phyloP scores from a whole-genome alignment of 2,888 invertebrate genomes.

The Gastracanthus pulcherrimus region DNA sequence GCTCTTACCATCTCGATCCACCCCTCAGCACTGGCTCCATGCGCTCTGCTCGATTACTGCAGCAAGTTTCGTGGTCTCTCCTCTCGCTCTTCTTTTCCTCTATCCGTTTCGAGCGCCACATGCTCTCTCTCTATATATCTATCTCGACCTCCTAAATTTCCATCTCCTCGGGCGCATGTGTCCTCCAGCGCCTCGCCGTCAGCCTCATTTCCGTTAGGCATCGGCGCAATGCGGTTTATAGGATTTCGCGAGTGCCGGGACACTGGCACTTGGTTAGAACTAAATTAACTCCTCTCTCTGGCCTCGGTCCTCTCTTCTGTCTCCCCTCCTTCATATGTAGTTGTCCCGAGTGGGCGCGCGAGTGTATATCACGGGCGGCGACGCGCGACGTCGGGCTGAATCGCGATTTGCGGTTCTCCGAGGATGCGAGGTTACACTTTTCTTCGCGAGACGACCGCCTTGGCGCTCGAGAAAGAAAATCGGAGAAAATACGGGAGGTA shows the following conservation, averaged over 20 bases:
- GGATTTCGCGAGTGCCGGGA: conserved; percentile 41
- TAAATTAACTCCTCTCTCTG: conserved; percentile 36
- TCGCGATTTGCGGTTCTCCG: neutral
- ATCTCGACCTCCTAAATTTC: neutral
- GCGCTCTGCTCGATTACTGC: too few relatives aligned
- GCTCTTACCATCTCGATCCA: too few relatives aligned
- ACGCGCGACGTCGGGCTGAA: neutral
- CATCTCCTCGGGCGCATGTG: neutral
- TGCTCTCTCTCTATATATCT: too few relatives aligned
- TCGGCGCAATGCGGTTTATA: conserved; percentile 41
- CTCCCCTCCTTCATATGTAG: neutral
- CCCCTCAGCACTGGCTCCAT: too few relatives aligned
- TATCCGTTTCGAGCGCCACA: too few relatives aligned
- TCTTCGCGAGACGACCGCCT: too few relatives aligned
- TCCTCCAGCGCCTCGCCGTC: neutral
- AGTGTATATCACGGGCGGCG: neutral
- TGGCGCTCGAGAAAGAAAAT: neutral
- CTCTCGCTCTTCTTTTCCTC: too few relatives aligned
- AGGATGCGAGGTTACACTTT: neutral
- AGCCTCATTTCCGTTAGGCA: conserved; percentile 22
- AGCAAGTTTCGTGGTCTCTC: too few relatives aligned
- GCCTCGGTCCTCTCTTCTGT: neutral
- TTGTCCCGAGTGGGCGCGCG: neutral
- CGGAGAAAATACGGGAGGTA: neutral
- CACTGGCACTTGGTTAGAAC: conserved; percentile 28